phyloP scores from a whole-genome alignment of 1,140 invertebrate species.

The Epicauta chinensis region DNA sequence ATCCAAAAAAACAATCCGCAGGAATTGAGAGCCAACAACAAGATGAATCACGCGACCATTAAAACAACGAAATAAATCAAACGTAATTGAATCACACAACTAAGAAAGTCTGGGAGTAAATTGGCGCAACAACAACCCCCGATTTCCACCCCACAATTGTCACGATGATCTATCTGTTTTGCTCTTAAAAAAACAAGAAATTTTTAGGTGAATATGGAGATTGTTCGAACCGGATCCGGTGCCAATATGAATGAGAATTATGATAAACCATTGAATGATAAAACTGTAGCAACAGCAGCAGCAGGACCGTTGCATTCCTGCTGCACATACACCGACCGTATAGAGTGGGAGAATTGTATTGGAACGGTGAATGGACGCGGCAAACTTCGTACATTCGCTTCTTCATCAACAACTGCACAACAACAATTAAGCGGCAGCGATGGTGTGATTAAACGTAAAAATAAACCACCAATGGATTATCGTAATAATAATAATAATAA shows the following conservation, averaged over 20 bases:
- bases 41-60: conserved; percentile 11
- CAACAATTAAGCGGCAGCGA: conserved; percentile 19
- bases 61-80: conserved; percentile 20
- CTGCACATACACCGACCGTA: conserved; percentile 24
- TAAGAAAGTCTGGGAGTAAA: conserved; percentile 15
- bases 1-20: too few relatives aligned
- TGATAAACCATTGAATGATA: too few relatives aligned
- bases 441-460: conserved; percentile 18
- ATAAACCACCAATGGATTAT: conserved; percentile 11
- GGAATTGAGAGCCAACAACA: conserved; percentile 2
- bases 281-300: conserved; percentile 19
- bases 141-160: conserved; percentile 9
- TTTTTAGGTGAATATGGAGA: too few relatives aligned
- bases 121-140: conserved; percentile 13
- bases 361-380: conserved; percentile 30
- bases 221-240: too few relatives aligned
- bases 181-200: too few relatives aligned
- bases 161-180: too few relatives aligned
- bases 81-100: conserved; percentile 24
- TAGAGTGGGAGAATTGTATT: conserved; percentile 36
- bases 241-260: too few relatives aligned
- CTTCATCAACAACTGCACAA: conserved; percentile 35
- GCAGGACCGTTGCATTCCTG: conserved; percentile 26
- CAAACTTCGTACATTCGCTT: conserved; percentile 22
- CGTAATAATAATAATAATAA: too few relatives aligned